These are phyloP conservation scores for Serripes groenlandicus DNA, from an alignment of 2,888 invertebrate species.

Conservation along the genomic window DNA sequence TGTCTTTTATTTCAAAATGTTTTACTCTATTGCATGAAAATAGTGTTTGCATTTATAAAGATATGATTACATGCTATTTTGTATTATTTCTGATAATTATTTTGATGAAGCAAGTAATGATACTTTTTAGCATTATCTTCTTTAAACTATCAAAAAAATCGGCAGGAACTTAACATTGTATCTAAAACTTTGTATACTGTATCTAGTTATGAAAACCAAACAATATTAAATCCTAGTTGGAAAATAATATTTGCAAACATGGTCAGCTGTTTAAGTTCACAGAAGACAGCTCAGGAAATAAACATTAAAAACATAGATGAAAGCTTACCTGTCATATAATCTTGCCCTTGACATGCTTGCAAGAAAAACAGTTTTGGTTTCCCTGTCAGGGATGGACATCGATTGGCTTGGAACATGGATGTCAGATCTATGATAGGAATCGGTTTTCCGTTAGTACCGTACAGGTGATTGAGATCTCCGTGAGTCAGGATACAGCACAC, in stretches of 20 bases:
- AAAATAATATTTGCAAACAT: neutral
- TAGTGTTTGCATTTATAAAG: no score
- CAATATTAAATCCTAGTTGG: neutral
- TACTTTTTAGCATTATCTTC: no score
- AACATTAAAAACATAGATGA: neutral
- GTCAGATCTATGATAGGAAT: constrained; percentile 74
- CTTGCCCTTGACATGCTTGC: constrained; percentile 83
- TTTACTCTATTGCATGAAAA: no score
- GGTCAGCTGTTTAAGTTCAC: neutral
- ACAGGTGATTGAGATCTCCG: constrained; percentile 75
- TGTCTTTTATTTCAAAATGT: neutral
- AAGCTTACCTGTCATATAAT: constrained; percentile 77
- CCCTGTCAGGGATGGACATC: constrained; percentile 77
- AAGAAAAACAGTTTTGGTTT: constrained; percentile 85
- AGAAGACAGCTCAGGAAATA: neutral
- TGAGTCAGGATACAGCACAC: constrained; percentile 83
- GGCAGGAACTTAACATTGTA: no score
- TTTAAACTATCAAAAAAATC: no score
- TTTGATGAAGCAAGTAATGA: no score
- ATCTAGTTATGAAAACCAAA: no score
- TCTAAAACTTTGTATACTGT: no score
- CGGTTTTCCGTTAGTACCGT: constrained; percentile 74
- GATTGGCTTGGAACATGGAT: constrained; percentile 70
- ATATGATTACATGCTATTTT: no score
- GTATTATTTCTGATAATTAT: no score